Percentiles rank a stretch among this genome's conserved stretches.
These are phyloP conservation scores for Mobula hypostoma DNA, from an alignment of 2,113 vertebrate genomes.

Conservation along the genomic window DNA sequence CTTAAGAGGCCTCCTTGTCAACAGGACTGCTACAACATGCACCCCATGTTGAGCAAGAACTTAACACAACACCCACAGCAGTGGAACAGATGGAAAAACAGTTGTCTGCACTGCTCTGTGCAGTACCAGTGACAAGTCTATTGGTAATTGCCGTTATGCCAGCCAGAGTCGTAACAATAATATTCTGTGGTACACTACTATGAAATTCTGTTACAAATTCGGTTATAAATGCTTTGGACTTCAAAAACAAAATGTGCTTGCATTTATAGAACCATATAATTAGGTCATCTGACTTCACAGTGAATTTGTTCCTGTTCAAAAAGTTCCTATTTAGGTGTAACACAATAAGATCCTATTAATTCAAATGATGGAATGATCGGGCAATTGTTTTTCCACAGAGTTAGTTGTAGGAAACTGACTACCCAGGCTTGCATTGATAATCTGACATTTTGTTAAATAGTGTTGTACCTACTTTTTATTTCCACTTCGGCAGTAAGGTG, in stretches of 20 bases:
- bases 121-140: conserved; percentile 5
- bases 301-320: not conserved
- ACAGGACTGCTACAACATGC: conserved; percentile 1
- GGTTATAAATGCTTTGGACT: not conserved
- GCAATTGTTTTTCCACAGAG: not conserved
- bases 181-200: too few species aligned
- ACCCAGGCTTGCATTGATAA: not conserved
- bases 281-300: not conserved
- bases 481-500: not conserved
- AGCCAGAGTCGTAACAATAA: not conserved
- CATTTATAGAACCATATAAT: not conserved
- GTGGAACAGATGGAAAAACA: conserved; percentile 25
- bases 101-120: not conserved
- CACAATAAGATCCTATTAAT: not conserved
- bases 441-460: not conserved
- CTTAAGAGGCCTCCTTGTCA: conserved; percentile 28
- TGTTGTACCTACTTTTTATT: not conserved
- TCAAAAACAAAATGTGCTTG: not conserved
- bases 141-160: not conserved
- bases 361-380: not conserved
- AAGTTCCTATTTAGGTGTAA: not conserved
- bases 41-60: conserved; percentile 27
- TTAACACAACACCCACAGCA: conserved; percentile 11
- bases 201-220: not conserved
- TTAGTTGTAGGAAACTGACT: not conserved